Evolutionary conservation across 2,113 vertebrate genomes (phyloP).

Genomic region (Serranochromis macrocephalus): DNA sequence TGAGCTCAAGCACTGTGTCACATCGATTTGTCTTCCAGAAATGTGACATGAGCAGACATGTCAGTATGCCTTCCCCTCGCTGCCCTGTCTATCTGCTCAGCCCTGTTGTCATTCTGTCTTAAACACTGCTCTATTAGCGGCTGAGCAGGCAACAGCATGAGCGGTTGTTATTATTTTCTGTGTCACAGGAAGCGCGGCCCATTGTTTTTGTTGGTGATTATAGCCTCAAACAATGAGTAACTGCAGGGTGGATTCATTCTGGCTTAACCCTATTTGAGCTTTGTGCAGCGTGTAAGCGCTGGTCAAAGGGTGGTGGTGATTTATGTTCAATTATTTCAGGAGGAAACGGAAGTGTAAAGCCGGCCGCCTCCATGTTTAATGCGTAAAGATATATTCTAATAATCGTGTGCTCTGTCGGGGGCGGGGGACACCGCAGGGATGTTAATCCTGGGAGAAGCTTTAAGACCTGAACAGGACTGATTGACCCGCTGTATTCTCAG

Average conservation of each 20-base stretch:
- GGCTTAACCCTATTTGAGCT: neutral
- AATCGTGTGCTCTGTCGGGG: neutral
- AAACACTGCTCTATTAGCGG: neutral
- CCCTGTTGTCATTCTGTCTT: conserved; percentile 25
- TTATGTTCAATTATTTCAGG: neutral
- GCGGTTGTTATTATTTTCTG: neutral
- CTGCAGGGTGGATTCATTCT: neutral
- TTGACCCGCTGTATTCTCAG: neutral
- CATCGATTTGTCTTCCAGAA: conserved; percentile 10
- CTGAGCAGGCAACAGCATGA: neutral
- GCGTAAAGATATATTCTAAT: conserved; percentile 2
- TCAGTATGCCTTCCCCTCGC: neutral
- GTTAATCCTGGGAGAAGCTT: conserved; percentile 5
- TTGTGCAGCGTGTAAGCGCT: neutral
- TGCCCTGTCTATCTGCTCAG: neutral
- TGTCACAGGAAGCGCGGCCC: conserved; percentile 22
- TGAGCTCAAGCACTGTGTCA: neutral
- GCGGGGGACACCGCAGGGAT: neutral
- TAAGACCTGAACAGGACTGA: neutral
- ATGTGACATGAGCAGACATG: conserved; percentile 9
- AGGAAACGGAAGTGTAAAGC: neutral
- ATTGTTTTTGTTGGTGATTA: neutral
- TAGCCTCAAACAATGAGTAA: neutral
- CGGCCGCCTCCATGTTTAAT: neutral
- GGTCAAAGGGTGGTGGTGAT: neutral